Base-by-base conservation (phyloP, 2,797 vertebrate genomes). In the Syngnathus acus region DNA sequence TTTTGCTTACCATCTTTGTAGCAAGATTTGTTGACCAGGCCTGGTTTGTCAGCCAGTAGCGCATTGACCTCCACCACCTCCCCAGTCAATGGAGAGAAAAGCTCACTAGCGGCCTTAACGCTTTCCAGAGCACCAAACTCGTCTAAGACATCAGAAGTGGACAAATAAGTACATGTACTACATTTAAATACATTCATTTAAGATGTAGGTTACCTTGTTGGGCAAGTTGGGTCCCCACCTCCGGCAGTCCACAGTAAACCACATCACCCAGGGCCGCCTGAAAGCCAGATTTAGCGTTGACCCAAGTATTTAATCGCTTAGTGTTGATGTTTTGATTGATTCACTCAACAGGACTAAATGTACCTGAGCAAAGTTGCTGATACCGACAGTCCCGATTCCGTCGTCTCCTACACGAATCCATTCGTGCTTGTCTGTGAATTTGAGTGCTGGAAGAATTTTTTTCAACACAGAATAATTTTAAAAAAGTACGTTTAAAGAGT, bases 51-150 rank as follows among this genome's bases (percentile, higher is more conserved):
- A 43, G 92, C 90, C 86, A 98, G 91, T 21, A 91, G 90, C 50
- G 84, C 71, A 72, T 96, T 98, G 76, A 95, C 81, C 82, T 96
- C 95, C 7, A 93, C 94, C 73, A 99, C 95, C 82, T 97, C 94
- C 80, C 97, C 97, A 1, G 95, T 93, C 73, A 99, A 75, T 68
- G 97, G 97, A 16, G 95, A 96, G 79, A 94, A 99, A 23, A 98
- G 92, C 82, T 99, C 97, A 85, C 96, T 99, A 75, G 95, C 97
- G 81, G 97, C 97, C 87, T 99, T 99, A 65, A 99, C 97, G 65
- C 97, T 99, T 87, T 98, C 97, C 86, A 99, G 87, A 75, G 96
- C 93, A 70, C 97, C 97, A 88, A 98, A 99, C 81, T 99, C 96
- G 86, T 98, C 97, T 99, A 84, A 50, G 17, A 21, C n/a, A n/a